Percentiles rank a stretch among this genome's conserved stretches.
Conservation (phyloP, 2,888 invertebrate species). For the Tanypteryx hageni region DNA sequence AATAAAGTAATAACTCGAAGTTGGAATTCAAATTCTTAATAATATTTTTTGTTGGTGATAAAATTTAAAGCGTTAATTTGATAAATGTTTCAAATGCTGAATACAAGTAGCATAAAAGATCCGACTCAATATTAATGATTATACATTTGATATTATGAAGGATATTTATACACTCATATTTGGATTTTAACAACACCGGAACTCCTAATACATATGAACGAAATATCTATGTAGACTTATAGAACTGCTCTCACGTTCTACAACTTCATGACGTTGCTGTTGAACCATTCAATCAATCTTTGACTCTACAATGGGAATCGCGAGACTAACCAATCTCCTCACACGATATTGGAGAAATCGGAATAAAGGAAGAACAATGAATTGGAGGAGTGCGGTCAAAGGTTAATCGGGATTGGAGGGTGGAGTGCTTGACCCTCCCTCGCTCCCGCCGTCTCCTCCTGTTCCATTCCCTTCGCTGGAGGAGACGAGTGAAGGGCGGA, state of each 20-base stretch:
- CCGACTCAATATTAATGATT: no score
- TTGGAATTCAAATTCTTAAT: no score
- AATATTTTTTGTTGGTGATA: no score
- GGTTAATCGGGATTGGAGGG: constrained; percentile 24
- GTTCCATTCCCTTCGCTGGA: not conserved
- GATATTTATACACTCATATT: not conserved
- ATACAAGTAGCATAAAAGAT: no score
- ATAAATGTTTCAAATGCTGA: no score
- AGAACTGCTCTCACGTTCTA: not conserved
- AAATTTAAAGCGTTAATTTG: no score
- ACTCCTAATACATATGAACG: not conserved
- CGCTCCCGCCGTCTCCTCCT: not conserved
- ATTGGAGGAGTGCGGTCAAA: not conserved
- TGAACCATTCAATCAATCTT: constrained; percentile 45
- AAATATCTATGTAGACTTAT: not conserved
- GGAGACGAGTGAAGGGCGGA: not conserved
- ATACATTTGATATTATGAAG: no score
- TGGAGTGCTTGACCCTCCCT: not conserved
- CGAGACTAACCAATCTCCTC: constrained; percentile 41
- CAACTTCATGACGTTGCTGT: not conserved
- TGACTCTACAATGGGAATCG: not conserved
- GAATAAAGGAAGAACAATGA: constrained; percentile 2
- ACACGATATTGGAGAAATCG: constrained; percentile 16
- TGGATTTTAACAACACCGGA: not conserved
- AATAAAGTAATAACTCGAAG: no score